Conservation (phyloP, 1,140 invertebrate genomes). For the Dendrolimus kikuchii region DNA sequence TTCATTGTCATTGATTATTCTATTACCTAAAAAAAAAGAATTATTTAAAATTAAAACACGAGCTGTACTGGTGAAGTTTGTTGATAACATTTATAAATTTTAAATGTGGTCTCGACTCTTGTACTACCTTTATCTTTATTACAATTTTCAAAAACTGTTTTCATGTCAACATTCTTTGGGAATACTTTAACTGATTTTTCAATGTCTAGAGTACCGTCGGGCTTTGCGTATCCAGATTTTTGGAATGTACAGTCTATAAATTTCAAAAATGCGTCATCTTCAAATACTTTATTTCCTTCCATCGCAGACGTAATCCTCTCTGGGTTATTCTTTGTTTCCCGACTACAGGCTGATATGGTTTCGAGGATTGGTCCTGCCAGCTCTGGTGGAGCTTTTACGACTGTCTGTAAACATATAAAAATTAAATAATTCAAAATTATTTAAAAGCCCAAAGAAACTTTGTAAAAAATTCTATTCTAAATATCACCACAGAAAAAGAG, state of each 20-base stretch:
- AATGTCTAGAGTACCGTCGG: not conserved
- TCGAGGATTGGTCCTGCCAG: not conserved
- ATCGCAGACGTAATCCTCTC: too few relatives aligned
- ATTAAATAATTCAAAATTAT: not conserved
- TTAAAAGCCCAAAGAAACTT: not conserved
- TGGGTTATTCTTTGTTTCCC: not conserved
- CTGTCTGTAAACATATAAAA: slow-evolving; percentile 2
- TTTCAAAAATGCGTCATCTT: not conserved
- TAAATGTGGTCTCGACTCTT: not conserved
- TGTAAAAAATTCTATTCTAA: not conserved
- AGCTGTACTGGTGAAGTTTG: not conserved
- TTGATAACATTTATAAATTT: slow-evolving; percentile 2
- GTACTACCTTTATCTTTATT: not conserved
- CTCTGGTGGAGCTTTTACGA: not conserved
- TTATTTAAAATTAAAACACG: not conserved
- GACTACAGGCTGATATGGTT: not conserved
- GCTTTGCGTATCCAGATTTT: not conserved
- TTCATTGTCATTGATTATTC: not conserved
- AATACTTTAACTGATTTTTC: not conserved
- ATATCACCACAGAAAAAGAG: too few relatives aligned
- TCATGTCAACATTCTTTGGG: not conserved
- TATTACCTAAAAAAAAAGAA: not conserved
- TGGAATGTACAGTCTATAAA: not conserved
- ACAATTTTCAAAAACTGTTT: slow-evolving; percentile 5
- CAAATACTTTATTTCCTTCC: not conserved